Conservation (phyloP, 1,140 invertebrate species). For the Caenorhabditis latens region DNA sequence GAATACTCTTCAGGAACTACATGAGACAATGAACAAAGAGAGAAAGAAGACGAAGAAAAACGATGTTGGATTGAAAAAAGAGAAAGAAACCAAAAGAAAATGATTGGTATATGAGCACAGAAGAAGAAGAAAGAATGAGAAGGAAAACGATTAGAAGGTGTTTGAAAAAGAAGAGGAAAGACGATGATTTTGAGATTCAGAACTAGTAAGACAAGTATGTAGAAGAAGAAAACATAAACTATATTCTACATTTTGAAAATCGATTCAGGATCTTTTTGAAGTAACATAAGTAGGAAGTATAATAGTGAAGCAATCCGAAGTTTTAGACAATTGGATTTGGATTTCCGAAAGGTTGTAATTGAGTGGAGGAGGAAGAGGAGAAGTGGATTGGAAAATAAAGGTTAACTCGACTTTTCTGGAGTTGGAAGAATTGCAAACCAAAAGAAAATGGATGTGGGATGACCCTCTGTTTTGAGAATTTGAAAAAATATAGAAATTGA, state of each 20-base stretch:
- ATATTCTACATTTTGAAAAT: no score
- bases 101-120: background rate
- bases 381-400: constrained; percentile 13
- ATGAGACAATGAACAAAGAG: constrained; percentile 20
- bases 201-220: background rate
- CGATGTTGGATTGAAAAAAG: background rate
- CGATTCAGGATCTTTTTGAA: no score
- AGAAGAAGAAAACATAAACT: no score
- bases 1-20: no score
- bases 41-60: background rate
- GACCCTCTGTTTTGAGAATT: no score
- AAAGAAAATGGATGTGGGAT: no score
- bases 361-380: background rate
- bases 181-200: background rate
- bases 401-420: background rate
- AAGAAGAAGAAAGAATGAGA: background rate
- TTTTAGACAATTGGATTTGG: background rate
- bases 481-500: no score
- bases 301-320: no score
- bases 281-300: no score
- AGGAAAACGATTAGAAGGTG: constrained; percentile 21
- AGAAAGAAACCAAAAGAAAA: background rate
- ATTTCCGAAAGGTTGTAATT: background rate
- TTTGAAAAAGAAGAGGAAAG: background rate
- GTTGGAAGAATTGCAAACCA: no score